Percentiles rank a stretch among this genome's conserved stretches.
Evolutionary conservation across 2,797 vertebrate genomes (phyloP).

Genomic region (Fistularia commersonii): DNA sequence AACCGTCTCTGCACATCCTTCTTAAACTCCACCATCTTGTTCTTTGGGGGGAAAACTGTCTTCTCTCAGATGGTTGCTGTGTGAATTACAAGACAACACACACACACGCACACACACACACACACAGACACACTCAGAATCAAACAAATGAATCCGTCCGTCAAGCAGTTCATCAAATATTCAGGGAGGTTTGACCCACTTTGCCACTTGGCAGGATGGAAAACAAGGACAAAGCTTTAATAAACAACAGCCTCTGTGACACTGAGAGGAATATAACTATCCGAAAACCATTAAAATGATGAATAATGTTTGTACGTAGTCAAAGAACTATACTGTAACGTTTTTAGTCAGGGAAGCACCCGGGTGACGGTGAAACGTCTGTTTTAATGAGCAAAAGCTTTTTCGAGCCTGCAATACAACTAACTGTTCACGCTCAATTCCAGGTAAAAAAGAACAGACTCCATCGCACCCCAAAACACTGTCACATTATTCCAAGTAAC

Average conservation of each 20-base stretch:
- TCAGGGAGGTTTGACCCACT: conserved; percentile 38
- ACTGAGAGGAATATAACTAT: not conserved
- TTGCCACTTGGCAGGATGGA: conserved; percentile 2
- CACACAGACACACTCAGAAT: conserved; percentile 6
- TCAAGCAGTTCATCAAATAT: conserved; percentile 40
- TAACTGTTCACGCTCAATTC: too few relatives aligned
- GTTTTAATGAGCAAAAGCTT: too few relatives aligned
- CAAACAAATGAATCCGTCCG: conserved; percentile 12
- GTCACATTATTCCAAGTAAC: too few relatives aligned
- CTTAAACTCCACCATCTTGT: too few relatives aligned
- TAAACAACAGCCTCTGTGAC: not conserved
- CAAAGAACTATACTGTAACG: too few relatives aligned
- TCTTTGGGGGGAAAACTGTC: too few relatives aligned
- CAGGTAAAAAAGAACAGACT: too few relatives aligned
- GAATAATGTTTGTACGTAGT: too few relatives aligned
- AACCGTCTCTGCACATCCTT: not conserved
- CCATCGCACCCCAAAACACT: too few relatives aligned
- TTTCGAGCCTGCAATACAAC: too few relatives aligned
- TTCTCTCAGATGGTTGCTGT: not conserved
- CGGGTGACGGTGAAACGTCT: too few relatives aligned
- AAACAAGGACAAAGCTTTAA: conserved; percentile 8
- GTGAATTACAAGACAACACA: conserved; percentile 3
- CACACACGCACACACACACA: not conserved
- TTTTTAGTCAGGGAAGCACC: too few relatives aligned
- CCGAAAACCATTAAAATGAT: not conserved